These are phyloP conservation scores for Dryomyza anilis DNA, from an alignment of 2,888 invertebrate genomes.

Conservation along the genomic window DNA sequence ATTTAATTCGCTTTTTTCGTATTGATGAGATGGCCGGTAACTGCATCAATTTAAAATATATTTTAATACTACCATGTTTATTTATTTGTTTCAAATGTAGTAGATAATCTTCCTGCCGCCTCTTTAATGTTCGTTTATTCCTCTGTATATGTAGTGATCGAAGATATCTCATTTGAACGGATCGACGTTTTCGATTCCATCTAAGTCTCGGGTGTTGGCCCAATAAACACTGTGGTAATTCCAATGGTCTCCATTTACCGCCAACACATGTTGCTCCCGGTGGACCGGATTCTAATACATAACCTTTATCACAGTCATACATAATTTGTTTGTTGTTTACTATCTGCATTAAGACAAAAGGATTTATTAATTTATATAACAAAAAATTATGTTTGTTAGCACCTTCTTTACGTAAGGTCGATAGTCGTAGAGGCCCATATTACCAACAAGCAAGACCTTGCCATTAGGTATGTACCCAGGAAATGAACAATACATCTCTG, in stretches of 20 bases:
- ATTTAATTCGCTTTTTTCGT: neutral
- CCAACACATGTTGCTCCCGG: slow-evolving; percentile 95
- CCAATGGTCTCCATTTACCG: slow-evolving; percentile 90
- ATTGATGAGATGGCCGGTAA: neutral
- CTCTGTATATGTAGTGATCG: slow-evolving; percentile 52
- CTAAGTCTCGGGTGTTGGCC: slow-evolving; percentile 87
- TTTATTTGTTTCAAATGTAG: too few species aligned
- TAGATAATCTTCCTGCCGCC: slow-evolving; percentile 41
- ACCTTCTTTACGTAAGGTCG: slow-evolving; percentile 90
- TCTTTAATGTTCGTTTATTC: slow-evolving; percentile 46
- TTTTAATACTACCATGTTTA: too few species aligned
- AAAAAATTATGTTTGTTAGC: too few species aligned
- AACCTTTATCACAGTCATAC: slow-evolving; percentile 94
- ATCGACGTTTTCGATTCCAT: slow-evolving; percentile 73
- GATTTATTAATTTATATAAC: too few species aligned
- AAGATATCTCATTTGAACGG: slow-evolving; percentile 50
- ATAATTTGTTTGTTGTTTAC: slow-evolving; percentile 92
- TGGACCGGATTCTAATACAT: slow-evolving; percentile 83
- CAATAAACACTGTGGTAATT: slow-evolving; percentile 81
- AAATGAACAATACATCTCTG: slow-evolving; percentile 90
- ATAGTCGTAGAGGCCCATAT: slow-evolving; percentile 96
- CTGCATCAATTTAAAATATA: neutral
- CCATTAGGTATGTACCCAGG: slow-evolving; percentile 90
- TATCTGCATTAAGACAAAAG: slow-evolving; percentile 59
- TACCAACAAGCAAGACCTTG: slow-evolving; percentile 88